Percentiles rank a stretch among this genome's conserved stretches.
Conservation (phyloP, 1,140 invertebrate species). For the Melitaea cinxia region DNA sequence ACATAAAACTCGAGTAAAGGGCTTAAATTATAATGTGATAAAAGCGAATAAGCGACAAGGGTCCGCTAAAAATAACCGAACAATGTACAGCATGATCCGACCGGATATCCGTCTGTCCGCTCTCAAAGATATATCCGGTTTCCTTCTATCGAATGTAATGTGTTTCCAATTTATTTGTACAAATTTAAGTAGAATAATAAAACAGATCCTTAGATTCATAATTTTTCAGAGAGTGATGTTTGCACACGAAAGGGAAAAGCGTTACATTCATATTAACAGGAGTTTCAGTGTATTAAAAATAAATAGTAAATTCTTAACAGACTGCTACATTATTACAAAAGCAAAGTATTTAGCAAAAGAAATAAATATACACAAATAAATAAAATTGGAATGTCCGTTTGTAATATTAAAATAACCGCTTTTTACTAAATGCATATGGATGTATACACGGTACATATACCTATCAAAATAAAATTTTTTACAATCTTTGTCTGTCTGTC, state of each 20-base stretch:
- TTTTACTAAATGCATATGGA: too few relatives aligned
- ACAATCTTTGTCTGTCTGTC: too few relatives aligned
- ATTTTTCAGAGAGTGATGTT: background rate
- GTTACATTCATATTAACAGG: too few relatives aligned
- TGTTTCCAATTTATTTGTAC: constrained; percentile 11
- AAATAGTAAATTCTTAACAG: too few relatives aligned
- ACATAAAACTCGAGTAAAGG: background rate
- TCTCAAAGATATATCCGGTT: constrained; percentile 29
- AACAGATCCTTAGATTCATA: background rate
- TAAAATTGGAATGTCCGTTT: too few relatives aligned
- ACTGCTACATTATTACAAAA: too few relatives aligned
- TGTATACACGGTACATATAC: too few relatives aligned
- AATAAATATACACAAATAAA: too few relatives aligned
- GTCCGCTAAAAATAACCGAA: constrained; percentile 22
- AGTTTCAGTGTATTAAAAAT: too few relatives aligned
- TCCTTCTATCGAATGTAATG: constrained; percentile 9
- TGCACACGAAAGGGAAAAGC: background rate
- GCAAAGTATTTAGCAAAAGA: too few relatives aligned
- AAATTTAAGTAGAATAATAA: background rate
- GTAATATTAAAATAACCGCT: too few relatives aligned
- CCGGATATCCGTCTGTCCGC: constrained; percentile 25
- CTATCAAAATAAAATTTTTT: too few relatives aligned
- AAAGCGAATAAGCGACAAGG: constrained; percentile 5
- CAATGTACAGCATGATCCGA: constrained; percentile 24
- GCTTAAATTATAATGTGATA: constrained; percentile 9